These are phyloP conservation scores for Spongilla lacustris DNA, from an alignment of 37 sponge, comb jelly and placozoan genomes.

Conservation along the genomic window DNA sequence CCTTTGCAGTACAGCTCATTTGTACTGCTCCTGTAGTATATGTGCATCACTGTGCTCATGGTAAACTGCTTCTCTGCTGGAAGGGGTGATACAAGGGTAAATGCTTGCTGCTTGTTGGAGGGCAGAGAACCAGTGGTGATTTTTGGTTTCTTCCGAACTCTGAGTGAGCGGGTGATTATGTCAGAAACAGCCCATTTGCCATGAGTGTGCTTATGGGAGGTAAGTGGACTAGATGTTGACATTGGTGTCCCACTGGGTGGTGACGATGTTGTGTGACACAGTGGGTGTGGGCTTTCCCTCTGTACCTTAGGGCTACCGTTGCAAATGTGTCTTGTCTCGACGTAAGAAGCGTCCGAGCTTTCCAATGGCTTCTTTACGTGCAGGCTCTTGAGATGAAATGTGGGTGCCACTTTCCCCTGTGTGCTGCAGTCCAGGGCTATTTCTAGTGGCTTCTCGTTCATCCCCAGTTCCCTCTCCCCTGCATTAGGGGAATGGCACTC, in stretches of 20 bases:
- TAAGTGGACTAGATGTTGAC: not conserved
- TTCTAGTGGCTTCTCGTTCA: slow-evolving; percentile 58
- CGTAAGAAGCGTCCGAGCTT: not conserved
- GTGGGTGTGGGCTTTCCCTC: not conserved
- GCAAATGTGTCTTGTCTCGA: not conserved
- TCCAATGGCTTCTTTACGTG: not conserved
- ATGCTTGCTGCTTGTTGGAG: not conserved
- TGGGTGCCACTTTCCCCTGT: slow-evolving; percentile 37
- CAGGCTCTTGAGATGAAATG: slow-evolving; percentile 42
- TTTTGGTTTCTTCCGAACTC: slow-evolving; percentile 28
- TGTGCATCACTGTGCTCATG: slow-evolving; percentile 65
- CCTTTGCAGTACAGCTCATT: slow-evolving; percentile 70
- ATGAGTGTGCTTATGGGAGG: not conserved
- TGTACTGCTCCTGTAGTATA: slow-evolving; percentile 47
- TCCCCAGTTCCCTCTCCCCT: slow-evolving; percentile 68
- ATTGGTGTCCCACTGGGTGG: not conserved
- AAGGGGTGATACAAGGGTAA: slow-evolving; percentile 21
- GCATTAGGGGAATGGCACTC: not conserved
- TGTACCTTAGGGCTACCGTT: not conserved
- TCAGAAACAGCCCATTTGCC: slow-evolving; percentile 16
- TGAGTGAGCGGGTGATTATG: slow-evolving; percentile 33
- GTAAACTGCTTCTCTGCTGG: slow-evolving; percentile 33
- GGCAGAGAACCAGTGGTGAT: not conserved
- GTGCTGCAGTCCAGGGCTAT: slow-evolving; percentile 61
- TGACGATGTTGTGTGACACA: slow-evolving; percentile 1